A percentile compares a stretch with the other conserved stretches of the same genome.
phyloP scores from a whole-genome alignment of 2,888 invertebrate genomes.

The Steromphala cineraria region DNA sequence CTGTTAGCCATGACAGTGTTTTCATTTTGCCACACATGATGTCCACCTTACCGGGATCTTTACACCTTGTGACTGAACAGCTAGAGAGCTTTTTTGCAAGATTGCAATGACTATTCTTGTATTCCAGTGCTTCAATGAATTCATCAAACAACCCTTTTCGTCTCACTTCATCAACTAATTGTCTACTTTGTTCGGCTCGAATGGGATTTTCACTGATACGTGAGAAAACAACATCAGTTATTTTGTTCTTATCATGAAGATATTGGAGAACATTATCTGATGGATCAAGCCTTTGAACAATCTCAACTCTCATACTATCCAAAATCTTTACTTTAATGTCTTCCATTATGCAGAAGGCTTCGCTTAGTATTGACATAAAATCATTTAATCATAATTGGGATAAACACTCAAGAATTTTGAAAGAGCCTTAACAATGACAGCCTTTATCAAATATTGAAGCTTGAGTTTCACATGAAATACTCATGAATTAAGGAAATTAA shows the following conservation, averaged over 20 bases:
- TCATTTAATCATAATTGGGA: too few species aligned
- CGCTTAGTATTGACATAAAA: too few species aligned
- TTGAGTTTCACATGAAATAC: too few species aligned
- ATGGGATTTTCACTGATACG: not conserved
- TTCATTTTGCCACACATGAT: too few species aligned
- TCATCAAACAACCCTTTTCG: not conserved
- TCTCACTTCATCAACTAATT: not conserved
- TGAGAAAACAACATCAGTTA: not conserved
- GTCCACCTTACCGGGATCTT: too few species aligned
- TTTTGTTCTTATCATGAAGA: not conserved
- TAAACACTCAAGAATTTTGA: too few species aligned
- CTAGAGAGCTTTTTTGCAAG: not conserved
- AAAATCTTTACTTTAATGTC: not conserved
- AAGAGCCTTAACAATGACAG: too few species aligned
- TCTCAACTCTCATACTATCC: not conserved
- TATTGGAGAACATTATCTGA: not conserved
- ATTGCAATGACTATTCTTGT: not conserved
- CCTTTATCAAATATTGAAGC: too few species aligned
- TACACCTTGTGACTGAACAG: not conserved
- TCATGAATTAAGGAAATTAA: too few species aligned
- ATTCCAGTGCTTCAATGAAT: not conserved
- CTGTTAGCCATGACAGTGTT: too few species aligned
- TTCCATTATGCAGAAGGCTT: too few species aligned
- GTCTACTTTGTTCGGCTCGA: not conserved
- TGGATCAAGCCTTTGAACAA: not conserved